Percentiles rank a stretch among this genome's conserved stretches.
Evolutionary conservation across 2,888 invertebrate species (phyloP).

Genomic region (Elysia crispata): DNA sequence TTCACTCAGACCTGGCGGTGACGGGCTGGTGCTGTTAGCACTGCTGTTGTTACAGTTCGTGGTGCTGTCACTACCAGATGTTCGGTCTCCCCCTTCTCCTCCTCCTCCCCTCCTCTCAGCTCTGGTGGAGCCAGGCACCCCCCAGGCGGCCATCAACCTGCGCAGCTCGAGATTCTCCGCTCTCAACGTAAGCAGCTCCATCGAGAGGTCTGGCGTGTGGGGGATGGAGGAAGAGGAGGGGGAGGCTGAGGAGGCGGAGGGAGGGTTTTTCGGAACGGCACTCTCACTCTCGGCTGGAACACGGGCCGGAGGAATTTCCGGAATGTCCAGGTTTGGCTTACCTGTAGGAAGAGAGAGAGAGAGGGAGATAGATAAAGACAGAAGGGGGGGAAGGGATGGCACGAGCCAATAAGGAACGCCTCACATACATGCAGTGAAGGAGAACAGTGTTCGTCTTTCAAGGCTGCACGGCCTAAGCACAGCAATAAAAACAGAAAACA

Average conservation of each 20-base stretch:
- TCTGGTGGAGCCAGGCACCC: background rate
- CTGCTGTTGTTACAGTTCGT: too few relatives aligned
- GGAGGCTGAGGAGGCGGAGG: too few relatives aligned
- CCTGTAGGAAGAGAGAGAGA: too few relatives aligned
- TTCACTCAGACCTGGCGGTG: too few relatives aligned
- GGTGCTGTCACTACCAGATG: background rate
- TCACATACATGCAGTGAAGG: too few relatives aligned
- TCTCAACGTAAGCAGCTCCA: constrained; percentile 31
- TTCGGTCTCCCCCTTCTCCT: background rate
- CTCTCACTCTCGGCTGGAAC: too few relatives aligned
- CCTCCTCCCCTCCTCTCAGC: background rate
- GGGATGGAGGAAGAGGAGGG: too few relatives aligned
- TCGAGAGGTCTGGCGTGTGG: constrained; percentile 33
- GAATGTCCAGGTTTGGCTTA: constrained; percentile 32
- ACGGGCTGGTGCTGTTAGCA: too few relatives aligned
- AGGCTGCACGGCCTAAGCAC: too few relatives aligned
- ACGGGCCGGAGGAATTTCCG: constrained; percentile 28
- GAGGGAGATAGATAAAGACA: constrained; percentile 1
- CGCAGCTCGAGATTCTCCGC: constrained; percentile 27
- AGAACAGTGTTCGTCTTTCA: too few relatives aligned
- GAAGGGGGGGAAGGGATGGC: background rate
- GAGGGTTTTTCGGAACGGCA: background rate
- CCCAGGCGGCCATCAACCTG: background rate
- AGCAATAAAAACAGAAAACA: too few relatives aligned
- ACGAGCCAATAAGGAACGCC: too few relatives aligned